These are phyloP conservation scores for Tinamus guttatus DNA, from an alignment of 2,113 vertebrate genomes.

Conservation along the genomic window DNA sequence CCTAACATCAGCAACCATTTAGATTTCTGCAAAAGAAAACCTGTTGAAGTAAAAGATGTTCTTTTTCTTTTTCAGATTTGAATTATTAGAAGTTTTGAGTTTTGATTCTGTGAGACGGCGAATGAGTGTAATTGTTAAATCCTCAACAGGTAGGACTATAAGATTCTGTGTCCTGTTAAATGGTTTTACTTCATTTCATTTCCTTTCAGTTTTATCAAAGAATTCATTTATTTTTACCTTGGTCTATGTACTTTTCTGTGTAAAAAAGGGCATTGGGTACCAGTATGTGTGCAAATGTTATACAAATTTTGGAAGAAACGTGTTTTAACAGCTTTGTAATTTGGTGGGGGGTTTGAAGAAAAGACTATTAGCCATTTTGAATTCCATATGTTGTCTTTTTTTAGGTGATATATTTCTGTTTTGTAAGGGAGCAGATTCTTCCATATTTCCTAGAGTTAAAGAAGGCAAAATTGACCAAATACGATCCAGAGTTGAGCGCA, in stretches of 20 bases:
- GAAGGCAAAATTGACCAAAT: conserved; percentile 95
- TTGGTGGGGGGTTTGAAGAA: background rate
- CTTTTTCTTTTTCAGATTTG: conserved; percentile 82
- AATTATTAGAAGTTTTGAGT: conserved; percentile 90
- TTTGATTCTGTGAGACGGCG: conserved; percentile 95
- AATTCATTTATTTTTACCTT: background rate
- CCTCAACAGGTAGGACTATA: conserved; percentile 80
- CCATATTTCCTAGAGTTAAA: conserved; percentile 93
- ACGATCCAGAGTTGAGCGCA: conserved; percentile 90
- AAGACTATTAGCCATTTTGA: background rate
- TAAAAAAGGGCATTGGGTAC: background rate
- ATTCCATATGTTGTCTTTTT: conserved; percentile 15
- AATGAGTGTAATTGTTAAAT: conserved; percentile 95
- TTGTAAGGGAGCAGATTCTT: conserved; percentile 97
- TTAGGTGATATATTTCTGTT: conserved; percentile 92
- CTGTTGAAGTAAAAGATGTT: background rate
- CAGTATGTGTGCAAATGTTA: background rate
- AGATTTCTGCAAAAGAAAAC: background rate
- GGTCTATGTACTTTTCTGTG: background rate
- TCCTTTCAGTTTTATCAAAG: background rate
- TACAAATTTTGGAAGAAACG: background rate
- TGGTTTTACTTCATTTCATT: background rate
- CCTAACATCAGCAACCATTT: background rate
- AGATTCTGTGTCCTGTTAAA: background rate
- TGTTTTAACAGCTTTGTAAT: background rate